These are phyloP conservation scores for Dromaius novaehollandiae DNA, from an alignment of 2,113 vertebrate genomes.

Conservation along the genomic window DNA sequence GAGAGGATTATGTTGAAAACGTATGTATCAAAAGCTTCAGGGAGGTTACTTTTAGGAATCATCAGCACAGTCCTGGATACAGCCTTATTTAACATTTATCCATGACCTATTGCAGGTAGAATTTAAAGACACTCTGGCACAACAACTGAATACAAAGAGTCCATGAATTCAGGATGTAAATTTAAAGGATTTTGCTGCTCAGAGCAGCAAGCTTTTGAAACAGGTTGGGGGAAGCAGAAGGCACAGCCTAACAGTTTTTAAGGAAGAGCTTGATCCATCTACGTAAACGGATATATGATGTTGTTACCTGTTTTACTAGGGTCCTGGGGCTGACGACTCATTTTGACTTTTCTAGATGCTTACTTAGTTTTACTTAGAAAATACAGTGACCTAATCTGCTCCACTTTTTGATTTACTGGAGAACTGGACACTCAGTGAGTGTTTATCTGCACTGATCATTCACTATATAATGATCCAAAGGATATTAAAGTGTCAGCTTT, in stretches of 20 bases:
- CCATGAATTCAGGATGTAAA: background rate
- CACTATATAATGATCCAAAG: background rate
- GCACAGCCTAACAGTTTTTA: background rate
- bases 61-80: background rate
- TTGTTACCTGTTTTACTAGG: background rate
- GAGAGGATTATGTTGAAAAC: background rate
- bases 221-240: background rate
- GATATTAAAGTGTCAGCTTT: background rate
- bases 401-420: background rate
- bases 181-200: background rate
- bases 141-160: background rate
- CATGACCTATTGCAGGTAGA: background rate
- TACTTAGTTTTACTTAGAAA: constrained; percentile 34
- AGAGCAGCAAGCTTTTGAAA: background rate
- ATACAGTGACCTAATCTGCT: background rate
- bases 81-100: background rate
- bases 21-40: background rate
- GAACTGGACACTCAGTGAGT: background rate
- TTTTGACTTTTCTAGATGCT: constrained; percentile 21
- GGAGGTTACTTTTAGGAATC: background rate
- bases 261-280: background rate
- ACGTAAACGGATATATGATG: background rate
- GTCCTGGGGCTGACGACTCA: background rate
- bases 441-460: background rate
- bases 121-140: background rate